phyloP scores from a whole-genome alignment of 2,113 vertebrate genomes.

The Poeciliopsis turrubarensis region DNA sequence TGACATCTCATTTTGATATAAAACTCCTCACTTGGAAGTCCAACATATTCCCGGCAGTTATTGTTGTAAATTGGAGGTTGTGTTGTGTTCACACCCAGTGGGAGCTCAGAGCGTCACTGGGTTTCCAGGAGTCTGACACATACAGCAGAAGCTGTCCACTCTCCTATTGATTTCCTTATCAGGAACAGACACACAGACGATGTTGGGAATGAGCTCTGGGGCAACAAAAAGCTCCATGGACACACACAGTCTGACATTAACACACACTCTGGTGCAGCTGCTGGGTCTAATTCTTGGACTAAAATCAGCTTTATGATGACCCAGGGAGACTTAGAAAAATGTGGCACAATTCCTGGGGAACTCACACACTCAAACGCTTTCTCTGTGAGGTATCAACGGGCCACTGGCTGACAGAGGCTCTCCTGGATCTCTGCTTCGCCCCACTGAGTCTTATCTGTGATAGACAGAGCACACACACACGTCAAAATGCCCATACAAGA shows the following conservation, averaged over 20 bases:
- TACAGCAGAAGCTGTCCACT: constrained; percentile 55
- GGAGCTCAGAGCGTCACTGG: constrained; percentile 24
- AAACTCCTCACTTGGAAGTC: constrained; percentile 16
- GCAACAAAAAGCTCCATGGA: constrained; percentile 23
- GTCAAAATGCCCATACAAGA: constrained; percentile 13
- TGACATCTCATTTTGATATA: constrained; percentile 28
- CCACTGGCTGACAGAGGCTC: constrained; percentile 53
- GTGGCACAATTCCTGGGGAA: constrained; percentile 18
- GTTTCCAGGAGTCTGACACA: constrained; percentile 36
- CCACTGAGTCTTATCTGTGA: constrained; percentile 71
- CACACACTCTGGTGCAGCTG: constrained; percentile 31
- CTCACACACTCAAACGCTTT: constrained; percentile 36
- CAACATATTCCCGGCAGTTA: constrained; percentile 8
- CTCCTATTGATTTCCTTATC: constrained; percentile 66
- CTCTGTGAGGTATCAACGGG: constrained; percentile 34
- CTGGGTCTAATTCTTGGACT: constrained; percentile 56
- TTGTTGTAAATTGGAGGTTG: constrained; percentile 37
- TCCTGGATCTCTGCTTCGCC: constrained; percentile 59
- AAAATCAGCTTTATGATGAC: constrained; percentile 57
- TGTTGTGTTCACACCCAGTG: constrained; percentile 36
- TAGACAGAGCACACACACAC: constrained; percentile 54
- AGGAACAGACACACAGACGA: constrained; percentile 52
- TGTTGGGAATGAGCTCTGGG: constrained; percentile 41
- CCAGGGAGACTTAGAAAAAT: constrained; percentile 46
- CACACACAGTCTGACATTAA: constrained; percentile 22